These are phyloP conservation scores for Eidolon dupreanum DNA, from an alignment of 2,797 vertebrate genomes.

Conservation along the genomic window DNA sequence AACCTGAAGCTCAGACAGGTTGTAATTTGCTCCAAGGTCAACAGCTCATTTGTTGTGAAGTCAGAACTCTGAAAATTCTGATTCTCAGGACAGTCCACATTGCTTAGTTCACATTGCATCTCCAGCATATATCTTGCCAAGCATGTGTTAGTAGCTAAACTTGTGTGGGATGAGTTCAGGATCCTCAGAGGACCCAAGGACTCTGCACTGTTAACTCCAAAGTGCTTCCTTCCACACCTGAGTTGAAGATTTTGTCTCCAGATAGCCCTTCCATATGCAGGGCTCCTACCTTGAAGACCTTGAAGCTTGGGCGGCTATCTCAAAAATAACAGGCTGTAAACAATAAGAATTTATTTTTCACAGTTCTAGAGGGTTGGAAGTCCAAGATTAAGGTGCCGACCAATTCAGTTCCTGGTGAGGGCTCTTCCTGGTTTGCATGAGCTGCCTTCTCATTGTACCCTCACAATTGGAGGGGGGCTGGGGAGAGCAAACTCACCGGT, in stretches of 20 bases:
- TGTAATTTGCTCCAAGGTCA: neutral
- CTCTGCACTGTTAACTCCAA: neutral
- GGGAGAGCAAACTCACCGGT: neutral
- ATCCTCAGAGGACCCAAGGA: neutral
- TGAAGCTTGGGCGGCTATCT: neutral
- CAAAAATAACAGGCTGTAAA: neutral
- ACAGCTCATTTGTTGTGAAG: neutral
- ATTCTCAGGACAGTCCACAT: neutral
- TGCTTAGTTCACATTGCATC: neutral
- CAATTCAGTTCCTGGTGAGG: neutral
- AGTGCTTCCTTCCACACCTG: neutral
- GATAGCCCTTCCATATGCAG: neutral
- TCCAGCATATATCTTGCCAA: neutral
- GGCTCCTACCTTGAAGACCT: neutral
- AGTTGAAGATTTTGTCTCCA: neutral
- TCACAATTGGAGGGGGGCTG: neutral
- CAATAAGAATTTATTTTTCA: neutral
- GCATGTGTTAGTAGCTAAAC: neutral
- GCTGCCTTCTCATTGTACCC: neutral
- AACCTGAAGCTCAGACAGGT: neutral
- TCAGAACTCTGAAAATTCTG: neutral
- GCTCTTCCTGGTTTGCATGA: neutral
- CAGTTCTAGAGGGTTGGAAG: neutral
- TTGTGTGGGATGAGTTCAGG: neutral
- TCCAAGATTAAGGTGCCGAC: neutral